A percentile compares a stretch with the other conserved stretches of the same genome.
Conservation (phyloP, 92 coral and sea anemone species). For the Heliopora coerulea region DNA sequence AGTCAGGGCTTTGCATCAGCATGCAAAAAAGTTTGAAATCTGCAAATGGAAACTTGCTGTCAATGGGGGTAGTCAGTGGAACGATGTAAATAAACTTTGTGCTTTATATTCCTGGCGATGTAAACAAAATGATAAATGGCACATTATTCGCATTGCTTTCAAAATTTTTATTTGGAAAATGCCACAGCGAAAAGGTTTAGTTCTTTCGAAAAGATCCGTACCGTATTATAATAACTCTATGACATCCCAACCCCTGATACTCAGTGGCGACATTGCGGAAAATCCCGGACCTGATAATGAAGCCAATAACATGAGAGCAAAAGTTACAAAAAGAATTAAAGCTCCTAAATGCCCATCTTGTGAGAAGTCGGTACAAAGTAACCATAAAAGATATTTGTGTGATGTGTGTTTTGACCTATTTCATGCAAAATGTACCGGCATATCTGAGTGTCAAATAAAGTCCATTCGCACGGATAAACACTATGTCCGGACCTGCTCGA, state of each 20-base stretch:
- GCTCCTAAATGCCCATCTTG: conserved; percentile 39
- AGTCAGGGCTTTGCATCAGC: too few species aligned
- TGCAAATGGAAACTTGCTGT: too few species aligned
- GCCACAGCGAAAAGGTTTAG: too few species aligned
- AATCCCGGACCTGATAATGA: not conserved
- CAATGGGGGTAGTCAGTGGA: too few species aligned
- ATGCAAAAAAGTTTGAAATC: too few species aligned
- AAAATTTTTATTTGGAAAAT: too few species aligned
- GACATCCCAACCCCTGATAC: conserved; percentile 50
- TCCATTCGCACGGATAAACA: conserved; percentile 39
- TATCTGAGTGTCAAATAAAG: conserved; percentile 26
- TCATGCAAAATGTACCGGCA: conserved; percentile 44
- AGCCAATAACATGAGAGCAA: conserved; percentile 29
- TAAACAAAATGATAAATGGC: too few species aligned
- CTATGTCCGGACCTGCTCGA: conserved; percentile 44
- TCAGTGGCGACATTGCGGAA: too few species aligned
- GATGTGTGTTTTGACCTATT: conserved; percentile 40
- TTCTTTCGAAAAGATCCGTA: conserved; percentile 26
- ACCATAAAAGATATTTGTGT: conserved; percentile 46
- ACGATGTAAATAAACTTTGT: too few species aligned
- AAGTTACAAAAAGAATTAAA: conserved; percentile 30
- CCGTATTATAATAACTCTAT: conserved; percentile 49
- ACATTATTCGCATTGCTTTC: too few species aligned
- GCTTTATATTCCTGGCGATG: too few species aligned
- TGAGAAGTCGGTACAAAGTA: conserved; percentile 41